Evolutionary conservation across 2,797 vertebrate genomes (phyloP).

Genomic region (Heteromormyrus szaboi): DNA sequence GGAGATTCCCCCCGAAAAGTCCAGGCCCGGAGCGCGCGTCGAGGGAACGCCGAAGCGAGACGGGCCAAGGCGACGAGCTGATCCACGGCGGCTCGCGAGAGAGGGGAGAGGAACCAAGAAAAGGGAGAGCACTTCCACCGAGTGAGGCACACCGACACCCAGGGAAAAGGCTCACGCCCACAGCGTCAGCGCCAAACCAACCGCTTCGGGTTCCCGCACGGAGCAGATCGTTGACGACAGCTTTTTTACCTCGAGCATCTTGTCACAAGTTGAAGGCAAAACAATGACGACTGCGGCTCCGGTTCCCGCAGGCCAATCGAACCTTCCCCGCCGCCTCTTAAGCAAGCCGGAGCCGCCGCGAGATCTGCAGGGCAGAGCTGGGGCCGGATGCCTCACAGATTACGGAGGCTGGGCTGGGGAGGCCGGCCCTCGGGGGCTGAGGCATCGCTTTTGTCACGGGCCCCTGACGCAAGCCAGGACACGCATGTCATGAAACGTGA

Average conservation of each 20-base stretch:
- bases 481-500: not conserved
- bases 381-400: not conserved
- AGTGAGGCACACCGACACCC: not conserved
- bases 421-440: not conserved
- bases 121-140: not conserved
- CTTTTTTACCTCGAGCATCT: conserved; percentile 1
- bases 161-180: not conserved
- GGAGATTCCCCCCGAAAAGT: not conserved
- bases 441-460: not conserved
- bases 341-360: not conserved
- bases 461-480: not conserved
- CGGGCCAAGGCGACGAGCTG: not conserved
- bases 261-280: not conserved
- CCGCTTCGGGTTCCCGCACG: not conserved
- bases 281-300: not conserved
- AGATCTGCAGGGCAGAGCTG: not conserved
- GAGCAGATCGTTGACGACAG: not conserved
- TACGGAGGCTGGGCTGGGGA: not conserved
- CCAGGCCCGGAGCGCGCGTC: not conserved
- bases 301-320: not conserved
- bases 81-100: not conserved
- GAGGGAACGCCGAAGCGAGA: not conserved
- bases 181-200: not conserved
- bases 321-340: not conserved
- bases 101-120: not conserved